Evolutionary conservation across 1,140 invertebrate species (phyloP).

Genomic region (Akabosia matsudoensis): DNA sequence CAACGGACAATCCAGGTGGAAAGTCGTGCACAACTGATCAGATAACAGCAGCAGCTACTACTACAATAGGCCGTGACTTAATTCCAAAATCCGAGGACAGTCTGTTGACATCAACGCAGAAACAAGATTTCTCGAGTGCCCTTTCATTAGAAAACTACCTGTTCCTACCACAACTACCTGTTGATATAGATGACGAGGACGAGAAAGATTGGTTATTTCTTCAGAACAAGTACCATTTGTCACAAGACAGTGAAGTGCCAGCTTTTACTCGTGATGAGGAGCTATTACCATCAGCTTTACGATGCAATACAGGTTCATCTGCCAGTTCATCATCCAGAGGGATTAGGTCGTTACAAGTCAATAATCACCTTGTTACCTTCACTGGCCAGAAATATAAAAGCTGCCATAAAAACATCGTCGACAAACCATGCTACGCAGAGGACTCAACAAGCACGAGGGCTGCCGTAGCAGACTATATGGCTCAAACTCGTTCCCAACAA

Average conservation of each 20-base stretch:
- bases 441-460: background rate
- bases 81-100: no score
- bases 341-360: background rate
- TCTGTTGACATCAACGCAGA: no score
- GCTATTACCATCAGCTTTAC: background rate
- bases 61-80: no score
- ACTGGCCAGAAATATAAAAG: background rate
- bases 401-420: background rate
- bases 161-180: constrained; percentile 18
- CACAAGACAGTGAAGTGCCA: background rate
- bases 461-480: background rate
- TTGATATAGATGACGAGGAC: constrained; percentile 3
- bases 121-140: background rate
- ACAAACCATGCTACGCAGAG: background rate
- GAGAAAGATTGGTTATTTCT: background rate
- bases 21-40: no score
- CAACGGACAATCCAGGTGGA: no score
- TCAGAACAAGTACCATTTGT: background rate
- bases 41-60: no score
- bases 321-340: background rate
- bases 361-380: background rate
- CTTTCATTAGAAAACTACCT: constrained; percentile 19
- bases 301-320: background rate
- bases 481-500: background rate
- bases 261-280: background rate